Base-by-base conservation (phyloP, 2,113 vertebrate genomes). In the Thymallus thymallus region DNA sequence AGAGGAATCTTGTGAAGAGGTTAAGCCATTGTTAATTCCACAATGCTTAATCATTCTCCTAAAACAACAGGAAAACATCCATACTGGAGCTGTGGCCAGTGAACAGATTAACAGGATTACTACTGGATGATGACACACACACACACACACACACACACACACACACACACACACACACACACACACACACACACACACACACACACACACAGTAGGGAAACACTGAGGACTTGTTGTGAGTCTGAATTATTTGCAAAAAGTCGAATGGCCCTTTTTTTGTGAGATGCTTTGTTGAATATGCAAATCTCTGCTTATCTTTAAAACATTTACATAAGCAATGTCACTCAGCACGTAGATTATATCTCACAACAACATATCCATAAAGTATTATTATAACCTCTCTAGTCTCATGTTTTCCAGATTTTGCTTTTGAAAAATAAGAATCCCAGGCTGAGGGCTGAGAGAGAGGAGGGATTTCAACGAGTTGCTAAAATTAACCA, bases 41-140 rank as follows among this genome's bases (percentile, higher is more conserved):
- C 86, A 87, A 86, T 83, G 77, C 74, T 69, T 80, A 71, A 84
- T 87, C 73, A 12, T 89, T 78, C 80, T 74, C 82, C 80, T 76
- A 63, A 68, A 82, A 76, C 58, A 73, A 79, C 76, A 71, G 73
- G 45, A 67, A 80, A 84, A 65, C 84, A 80, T 72, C 63, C 73
- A 23, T 78, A 70, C 71, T 85, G 82, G 78, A 87, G 85, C 75
- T 71, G 78, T 73, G 32, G 74, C 86, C 84, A 80, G 22, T 76
- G 75, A 60, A 87, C 76, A 87, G 90, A 88, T 91, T 87, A 90
- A 76, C 32, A 68, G 88, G 87, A 90, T 91, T 88, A 90, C 77
- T 72, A 62, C 5, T 72, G 70, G 80, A 83, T 76, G 76, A 86
- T 80, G 48, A 51, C 6, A 4, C 4, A 4, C 14, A 45, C 10